Percentiles rank a stretch among this genome's conserved stretches.
Evolutionary conservation across 2,113 vertebrate genomes (phyloP).

Genomic region (Marmota flaviventris): DNA sequence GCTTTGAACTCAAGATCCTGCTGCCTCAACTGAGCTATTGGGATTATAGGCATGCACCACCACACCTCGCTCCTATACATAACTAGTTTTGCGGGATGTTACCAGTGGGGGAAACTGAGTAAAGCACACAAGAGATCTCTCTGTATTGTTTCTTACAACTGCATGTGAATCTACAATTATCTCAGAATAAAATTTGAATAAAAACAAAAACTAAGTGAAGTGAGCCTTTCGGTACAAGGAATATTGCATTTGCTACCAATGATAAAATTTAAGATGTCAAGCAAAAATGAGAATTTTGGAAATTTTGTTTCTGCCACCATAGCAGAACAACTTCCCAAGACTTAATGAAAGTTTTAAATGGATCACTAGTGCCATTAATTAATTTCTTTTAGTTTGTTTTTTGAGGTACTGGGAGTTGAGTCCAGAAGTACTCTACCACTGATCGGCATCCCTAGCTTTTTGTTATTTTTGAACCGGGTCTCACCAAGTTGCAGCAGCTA

Average conservation of each 20-base stretch:
- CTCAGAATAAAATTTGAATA: conserved; percentile 45
- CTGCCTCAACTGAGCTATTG: too few species aligned
- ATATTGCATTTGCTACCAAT: background rate
- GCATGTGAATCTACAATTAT: background rate
- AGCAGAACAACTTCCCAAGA: background rate
- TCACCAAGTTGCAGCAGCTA: background rate
- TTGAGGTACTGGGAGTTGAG: background rate
- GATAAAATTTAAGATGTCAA: background rate
- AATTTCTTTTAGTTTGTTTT: background rate
- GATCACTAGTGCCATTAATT: background rate
- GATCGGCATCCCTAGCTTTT: background rate
- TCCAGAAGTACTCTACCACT: background rate
- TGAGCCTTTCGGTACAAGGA: background rate
- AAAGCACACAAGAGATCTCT: background rate
- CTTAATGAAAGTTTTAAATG: background rate
- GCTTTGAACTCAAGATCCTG: too few species aligned
- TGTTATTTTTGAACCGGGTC: background rate
- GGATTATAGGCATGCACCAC: too few species aligned
- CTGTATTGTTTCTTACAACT: background rate
- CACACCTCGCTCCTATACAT: too few species aligned
- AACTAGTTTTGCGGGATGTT: background rate
- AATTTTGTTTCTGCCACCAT: background rate
- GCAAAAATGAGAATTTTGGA: background rate
- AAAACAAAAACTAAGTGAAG: conserved; percentile 25
- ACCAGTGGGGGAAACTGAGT: background rate